Evolutionary conservation across 2,113 vertebrate genomes (phyloP).

Genomic region (Miniopterus natalensis): DNA sequence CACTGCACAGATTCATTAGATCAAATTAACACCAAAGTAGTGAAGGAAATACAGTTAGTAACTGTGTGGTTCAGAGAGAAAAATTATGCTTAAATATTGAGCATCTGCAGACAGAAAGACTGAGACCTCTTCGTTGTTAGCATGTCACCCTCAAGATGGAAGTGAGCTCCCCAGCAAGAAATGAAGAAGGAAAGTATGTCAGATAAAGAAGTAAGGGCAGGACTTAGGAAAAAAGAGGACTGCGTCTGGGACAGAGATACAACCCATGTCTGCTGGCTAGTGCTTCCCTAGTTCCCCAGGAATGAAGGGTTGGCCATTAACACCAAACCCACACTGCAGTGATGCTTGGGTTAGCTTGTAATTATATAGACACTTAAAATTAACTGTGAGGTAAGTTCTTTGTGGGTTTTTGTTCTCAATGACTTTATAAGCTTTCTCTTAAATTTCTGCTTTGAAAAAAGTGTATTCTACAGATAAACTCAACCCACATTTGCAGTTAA

Average conservation of each 20-base stretch:
- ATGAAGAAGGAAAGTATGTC: background rate
- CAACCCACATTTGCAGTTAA: background rate
- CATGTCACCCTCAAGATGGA: background rate
- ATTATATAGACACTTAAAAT: background rate
- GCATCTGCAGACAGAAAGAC: background rate
- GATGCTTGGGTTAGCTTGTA: background rate
- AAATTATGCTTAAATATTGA: background rate
- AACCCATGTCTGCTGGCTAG: background rate
- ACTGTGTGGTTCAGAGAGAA: slow-evolving; percentile 2
- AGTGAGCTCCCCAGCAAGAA: background rate
- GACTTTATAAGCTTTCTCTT: slow-evolving; percentile 3
- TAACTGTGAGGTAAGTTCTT: background rate
- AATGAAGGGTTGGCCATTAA: background rate
- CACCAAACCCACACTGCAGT: background rate
- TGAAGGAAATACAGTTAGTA: slow-evolving; percentile 15
- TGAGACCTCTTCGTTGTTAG: background rate
- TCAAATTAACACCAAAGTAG: slow-evolving; percentile 1
- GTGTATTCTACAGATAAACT: background rate
- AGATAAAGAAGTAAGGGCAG: background rate
- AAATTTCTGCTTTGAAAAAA: slow-evolving; percentile 30
- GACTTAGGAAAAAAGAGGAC: background rate
- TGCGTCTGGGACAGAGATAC: background rate
- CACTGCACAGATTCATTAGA: slow-evolving; percentile 1
- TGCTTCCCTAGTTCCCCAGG: background rate
- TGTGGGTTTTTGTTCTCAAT: slow-evolving; percentile 27